These are phyloP conservation scores for Stomatorhinus ivindoensis DNA, from an alignment of 2,113 vertebrate species.

Conservation along the genomic window DNA sequence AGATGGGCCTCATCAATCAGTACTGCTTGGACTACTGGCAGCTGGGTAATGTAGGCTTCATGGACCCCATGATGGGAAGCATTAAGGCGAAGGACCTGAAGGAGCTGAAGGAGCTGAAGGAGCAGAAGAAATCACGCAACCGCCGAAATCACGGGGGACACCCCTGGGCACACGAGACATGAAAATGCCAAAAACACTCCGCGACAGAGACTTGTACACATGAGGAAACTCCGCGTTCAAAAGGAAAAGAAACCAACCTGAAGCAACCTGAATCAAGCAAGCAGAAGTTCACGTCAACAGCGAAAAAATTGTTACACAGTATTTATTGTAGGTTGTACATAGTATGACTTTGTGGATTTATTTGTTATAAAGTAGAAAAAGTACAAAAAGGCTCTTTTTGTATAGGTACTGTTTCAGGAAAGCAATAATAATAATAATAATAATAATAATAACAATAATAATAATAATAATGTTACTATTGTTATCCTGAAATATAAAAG, in stretches of 20 bases:
- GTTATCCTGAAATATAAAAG: constrained; percentile 43
- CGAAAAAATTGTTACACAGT: constrained; percentile 48
- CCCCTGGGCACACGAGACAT: constrained; percentile 75
- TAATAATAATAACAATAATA: constrained; percentile 32
- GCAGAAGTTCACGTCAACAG: constrained; percentile 43
- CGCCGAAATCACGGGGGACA: constrained; percentile 83
- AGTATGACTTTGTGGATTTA: constrained; percentile 61
- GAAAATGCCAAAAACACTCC: constrained; percentile 44
- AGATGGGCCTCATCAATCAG: constrained; percentile 96
- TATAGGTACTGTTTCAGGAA: constrained; percentile 66
- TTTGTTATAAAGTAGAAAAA: constrained; percentile 58
- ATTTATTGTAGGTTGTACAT: constrained; percentile 91
- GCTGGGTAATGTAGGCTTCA: constrained; percentile 62
- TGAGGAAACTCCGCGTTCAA: constrained; percentile 25
- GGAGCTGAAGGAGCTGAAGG: constrained; percentile 65
- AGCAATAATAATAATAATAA: constrained; percentile 33
- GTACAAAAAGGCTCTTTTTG: constrained; percentile 59
- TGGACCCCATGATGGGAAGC: constrained; percentile 56
- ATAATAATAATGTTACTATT: constrained; percentile 59
- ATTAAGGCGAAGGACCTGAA: constrained; percentile 65
- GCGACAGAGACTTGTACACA: constrained; percentile 11
- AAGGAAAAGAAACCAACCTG: constrained; percentile 36
- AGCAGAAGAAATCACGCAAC: constrained; percentile 91
- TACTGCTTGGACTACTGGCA: constrained; percentile 98
- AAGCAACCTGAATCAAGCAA: constrained; percentile 35